A percentile compares a stretch with the other conserved stretches of the same genome.
Evolutionary conservation across 2,888 invertebrate genomes (phyloP).

Genomic region (Amphipyra tragopoginis): DNA sequence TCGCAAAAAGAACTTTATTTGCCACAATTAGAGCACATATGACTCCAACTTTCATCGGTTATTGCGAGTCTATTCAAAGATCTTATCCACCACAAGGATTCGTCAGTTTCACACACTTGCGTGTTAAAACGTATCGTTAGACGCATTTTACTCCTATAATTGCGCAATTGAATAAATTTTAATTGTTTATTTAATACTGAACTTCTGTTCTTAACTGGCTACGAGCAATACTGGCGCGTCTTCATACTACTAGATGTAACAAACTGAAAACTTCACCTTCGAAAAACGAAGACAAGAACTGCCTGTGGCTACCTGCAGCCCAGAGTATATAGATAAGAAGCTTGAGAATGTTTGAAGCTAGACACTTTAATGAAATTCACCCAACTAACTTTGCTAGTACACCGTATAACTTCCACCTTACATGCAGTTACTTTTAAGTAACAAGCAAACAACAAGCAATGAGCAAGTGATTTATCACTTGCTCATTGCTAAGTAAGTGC

Average conservation of each 20-base stretch:
- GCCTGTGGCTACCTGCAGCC: too few relatives aligned
- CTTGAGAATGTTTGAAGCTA: slow-evolving; percentile 5
- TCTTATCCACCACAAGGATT: slow-evolving; percentile 6
- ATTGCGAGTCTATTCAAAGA: background rate
- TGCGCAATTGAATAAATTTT: background rate
- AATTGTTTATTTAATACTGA: too few relatives aligned
- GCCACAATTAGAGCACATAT: background rate
- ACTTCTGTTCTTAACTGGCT: too few relatives aligned
- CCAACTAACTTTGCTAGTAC: slow-evolving; percentile 25
- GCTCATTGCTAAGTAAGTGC: too few relatives aligned
- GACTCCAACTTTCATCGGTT: background rate
- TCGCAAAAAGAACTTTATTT: slow-evolving; percentile 13
- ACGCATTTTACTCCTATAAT: too few relatives aligned
- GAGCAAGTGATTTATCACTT: too few relatives aligned
- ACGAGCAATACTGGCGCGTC: too few relatives aligned
- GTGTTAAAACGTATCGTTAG: background rate
- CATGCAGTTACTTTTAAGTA: slow-evolving; percentile 41
- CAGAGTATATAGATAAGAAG: background rate
- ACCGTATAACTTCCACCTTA: slow-evolving; percentile 31
- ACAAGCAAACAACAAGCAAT: too few relatives aligned
- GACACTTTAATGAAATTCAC: slow-evolving; percentile 9
- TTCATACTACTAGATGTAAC: too few relatives aligned
- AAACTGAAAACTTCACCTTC: too few relatives aligned
- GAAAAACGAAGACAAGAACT: too few relatives aligned
- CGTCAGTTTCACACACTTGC: slow-evolving; percentile 1